Evolutionary conservation across 1,140 invertebrate genomes (phyloP).

Genomic region (Drosophila chauvacae): DNA sequence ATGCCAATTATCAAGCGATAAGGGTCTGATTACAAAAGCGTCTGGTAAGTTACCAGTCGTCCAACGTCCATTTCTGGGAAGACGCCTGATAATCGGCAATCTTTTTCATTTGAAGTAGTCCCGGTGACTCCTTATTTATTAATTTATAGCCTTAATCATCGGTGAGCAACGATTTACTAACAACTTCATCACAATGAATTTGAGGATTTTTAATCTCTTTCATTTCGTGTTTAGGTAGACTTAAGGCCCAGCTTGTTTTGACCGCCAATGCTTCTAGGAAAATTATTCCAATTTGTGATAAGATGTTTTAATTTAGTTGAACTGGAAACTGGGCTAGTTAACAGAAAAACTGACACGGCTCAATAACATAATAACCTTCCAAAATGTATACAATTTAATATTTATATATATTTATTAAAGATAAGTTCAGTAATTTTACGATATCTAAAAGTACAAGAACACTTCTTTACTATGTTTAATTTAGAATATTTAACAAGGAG

Average conservation of each 20-base stretch:
- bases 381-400: no score
- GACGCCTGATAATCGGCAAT: background rate
- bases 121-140: slow-evolving; percentile 4
- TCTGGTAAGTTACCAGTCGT: slow-evolving; percentile 13
- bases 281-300: slow-evolving; percentile 6
- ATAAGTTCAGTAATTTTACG: no score
- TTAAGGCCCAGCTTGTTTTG: background rate
- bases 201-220: background rate
- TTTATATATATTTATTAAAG: no score
- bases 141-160: slow-evolving; percentile 1
- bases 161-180: background rate
- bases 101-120: slow-evolving; percentile 2
- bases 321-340: background rate
- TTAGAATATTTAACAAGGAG: no score
- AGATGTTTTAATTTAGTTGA: background rate
- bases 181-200: background rate
- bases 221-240: background rate
- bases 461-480: no score
- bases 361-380: no score
- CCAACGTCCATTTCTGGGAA: slow-evolving; percentile 8
- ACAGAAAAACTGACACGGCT: background rate
- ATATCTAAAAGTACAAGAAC: background rate
- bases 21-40: slow-evolving; percentile 1
- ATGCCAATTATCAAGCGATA: slow-evolving; percentile 3
- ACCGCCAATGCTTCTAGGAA: background rate